These are phyloP conservation scores for Corticium candelabrum DNA, from an alignment of 37 sponge, comb jelly and placozoan genomes.

Conservation along the genomic window DNA sequence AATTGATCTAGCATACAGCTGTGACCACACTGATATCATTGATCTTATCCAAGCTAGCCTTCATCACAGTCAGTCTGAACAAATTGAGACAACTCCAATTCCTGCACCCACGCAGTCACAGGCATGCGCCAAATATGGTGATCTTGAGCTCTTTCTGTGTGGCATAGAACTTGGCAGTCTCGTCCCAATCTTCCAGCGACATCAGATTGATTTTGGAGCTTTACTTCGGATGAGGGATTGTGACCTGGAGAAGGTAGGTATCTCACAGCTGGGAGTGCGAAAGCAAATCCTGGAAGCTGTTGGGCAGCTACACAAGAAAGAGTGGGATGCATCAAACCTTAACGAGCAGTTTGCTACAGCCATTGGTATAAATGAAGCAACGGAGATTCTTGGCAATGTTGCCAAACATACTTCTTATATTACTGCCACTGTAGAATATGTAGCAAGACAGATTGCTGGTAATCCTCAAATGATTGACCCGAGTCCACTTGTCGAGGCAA, in stretches of 20 bases:
- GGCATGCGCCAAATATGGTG: constrained; percentile 28
- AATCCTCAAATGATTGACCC: too few relatives aligned
- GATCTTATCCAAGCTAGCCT: too few relatives aligned
- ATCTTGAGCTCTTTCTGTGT: constrained; percentile 57
- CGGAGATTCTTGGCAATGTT: neutral
- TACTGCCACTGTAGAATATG: neutral
- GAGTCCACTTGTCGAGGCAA: too few relatives aligned
- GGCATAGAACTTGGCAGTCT: constrained; percentile 41
- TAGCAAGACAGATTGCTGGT: neutral
- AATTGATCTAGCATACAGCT: constrained; percentile 18
- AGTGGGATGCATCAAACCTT: constrained; percentile 21
- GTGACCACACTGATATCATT: constrained; percentile 14
- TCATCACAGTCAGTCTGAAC: neutral
- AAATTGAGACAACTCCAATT: neutral
- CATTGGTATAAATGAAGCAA: neutral
- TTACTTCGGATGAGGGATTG: constrained; percentile 41
- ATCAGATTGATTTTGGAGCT: constrained; percentile 30
- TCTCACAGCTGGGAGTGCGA: constrained; percentile 38
- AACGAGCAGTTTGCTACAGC: neutral
- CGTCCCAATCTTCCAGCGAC: constrained; percentile 37
- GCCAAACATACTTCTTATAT: neutral
- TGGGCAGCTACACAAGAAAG: constrained; percentile 34
- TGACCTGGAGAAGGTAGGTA: constrained; percentile 47
- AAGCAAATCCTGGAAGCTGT: constrained; percentile 39
- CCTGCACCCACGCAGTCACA: neutral